Conservation (phyloP, 2,888 invertebrate species). For the Strigamia crassipes region DNA sequence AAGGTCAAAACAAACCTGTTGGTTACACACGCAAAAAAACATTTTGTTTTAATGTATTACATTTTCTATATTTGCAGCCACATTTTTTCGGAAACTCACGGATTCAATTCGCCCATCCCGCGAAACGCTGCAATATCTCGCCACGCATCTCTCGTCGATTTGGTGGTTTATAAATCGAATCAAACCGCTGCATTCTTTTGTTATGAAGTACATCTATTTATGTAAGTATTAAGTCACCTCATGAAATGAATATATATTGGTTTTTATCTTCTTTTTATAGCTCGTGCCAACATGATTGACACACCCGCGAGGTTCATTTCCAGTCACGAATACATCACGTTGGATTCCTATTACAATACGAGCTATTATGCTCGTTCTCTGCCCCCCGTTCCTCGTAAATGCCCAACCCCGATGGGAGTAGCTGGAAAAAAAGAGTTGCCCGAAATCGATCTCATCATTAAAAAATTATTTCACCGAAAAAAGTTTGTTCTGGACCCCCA, state of each 20-base stretch:
- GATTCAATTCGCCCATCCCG: conserved; percentile 54
- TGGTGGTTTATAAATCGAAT: conserved; percentile 57
- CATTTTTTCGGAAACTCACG: conserved; percentile 44
- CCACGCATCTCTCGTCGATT: conserved; percentile 56
- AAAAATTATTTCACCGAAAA: conserved; percentile 57
- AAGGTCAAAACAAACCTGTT: neutral
- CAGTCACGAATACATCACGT: conserved; percentile 57
- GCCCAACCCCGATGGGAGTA: conserved; percentile 59
- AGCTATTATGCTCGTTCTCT: conserved; percentile 57
- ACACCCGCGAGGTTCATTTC: conserved; percentile 57
- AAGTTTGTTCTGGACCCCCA: conserved; percentile 59
- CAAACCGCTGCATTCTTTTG: conserved; percentile 24
- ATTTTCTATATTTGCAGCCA: conserved; percentile 28
- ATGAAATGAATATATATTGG: neutral
- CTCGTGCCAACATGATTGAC: conserved; percentile 56
- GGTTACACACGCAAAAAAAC: too few species aligned
- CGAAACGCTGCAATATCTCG: conserved; percentile 54
- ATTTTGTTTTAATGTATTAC: neutral
- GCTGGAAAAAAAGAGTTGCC: conserved; percentile 54
- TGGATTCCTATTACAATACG: conserved; percentile 57
- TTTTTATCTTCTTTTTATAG: conserved; percentile 52
- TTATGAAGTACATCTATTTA: conserved; percentile 57
- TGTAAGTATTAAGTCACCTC: conserved; percentile 55
- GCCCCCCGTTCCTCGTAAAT: conserved; percentile 58
- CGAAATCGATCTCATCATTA: conserved; percentile 55